Evolutionary conservation across 2,113 vertebrate species (phyloP), one percentile per base, ranked within the genome.

Genomic region (Xyliphius kryptos): DNA sequence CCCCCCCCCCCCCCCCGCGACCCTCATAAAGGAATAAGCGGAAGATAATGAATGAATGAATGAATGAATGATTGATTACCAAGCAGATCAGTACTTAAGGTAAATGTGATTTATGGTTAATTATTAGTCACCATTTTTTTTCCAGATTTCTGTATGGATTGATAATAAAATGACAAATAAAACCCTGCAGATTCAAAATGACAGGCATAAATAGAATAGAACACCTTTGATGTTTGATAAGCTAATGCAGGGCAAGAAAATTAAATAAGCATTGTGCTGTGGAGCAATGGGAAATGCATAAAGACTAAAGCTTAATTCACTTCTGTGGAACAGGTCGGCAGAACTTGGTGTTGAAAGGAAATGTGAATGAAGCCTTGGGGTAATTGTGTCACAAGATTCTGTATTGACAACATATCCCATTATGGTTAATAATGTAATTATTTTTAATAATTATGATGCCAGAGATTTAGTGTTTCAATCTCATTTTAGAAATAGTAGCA

Each of bases 211-310:
- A 68, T 56, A 49, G n/a, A 43, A 36, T 6, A 17, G 47, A 67
- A 9, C 11, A 10, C 22, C 50, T 68, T 68, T 72, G 70, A 72
- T 72, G 56, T 44, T 36, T 55, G 61, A 60, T 55, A 50, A 48
- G 16, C 41, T 59, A 65, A 70, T 50, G 50, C 32, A 51, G 50
- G 52, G 60, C 49, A 59, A 46, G 53, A 37, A 55, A 72, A 72
- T 68, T 13, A 38, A 49, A 56, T 55, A 55, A 63, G 21, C 47
- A 40, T 47, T 15, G 53, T 47, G 16, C 41, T 68, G 40, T 53
- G 2, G 38, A 63, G 20, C 41, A 43, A 16, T 52, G 43, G 22
- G 43, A 48, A 61, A 12, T 11, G 14, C 56, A 51, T 40, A 55
- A 63, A 20, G 32, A 47, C 46, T 19, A 22, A 50, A 56, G 10